Conservation (phyloP, 2,113 vertebrate genomes). For the Pangasianodon gigas region DNA sequence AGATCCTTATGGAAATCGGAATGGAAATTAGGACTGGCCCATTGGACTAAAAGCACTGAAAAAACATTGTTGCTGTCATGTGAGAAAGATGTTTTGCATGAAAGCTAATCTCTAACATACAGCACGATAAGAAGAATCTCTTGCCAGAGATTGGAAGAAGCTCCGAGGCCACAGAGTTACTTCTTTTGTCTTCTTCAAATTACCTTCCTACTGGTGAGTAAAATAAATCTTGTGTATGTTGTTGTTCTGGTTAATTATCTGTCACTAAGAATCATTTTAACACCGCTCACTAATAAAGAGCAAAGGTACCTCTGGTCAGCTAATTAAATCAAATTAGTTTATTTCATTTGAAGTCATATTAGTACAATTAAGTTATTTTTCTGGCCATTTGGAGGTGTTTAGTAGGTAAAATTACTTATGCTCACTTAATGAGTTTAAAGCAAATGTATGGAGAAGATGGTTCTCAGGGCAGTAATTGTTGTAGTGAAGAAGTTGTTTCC, state of each 20-base stretch:
- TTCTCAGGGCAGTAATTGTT: background rate
- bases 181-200: background rate
- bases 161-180: background rate
- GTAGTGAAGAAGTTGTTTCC: background rate
- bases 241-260: background rate
- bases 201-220: background rate
- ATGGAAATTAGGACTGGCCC: background rate
- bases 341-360: too few relatives aligned
- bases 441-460: background rate
- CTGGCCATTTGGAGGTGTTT: too few relatives aligned
- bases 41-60: background rate
- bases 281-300: too few relatives aligned
- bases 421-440: background rate
- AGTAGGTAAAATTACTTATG: background rate
- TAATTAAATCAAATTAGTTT: too few relatives aligned
- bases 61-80: background rate
- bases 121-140: background rate
- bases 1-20: background rate
- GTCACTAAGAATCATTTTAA: background rate
- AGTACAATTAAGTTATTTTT: too few relatives aligned
- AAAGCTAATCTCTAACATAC: background rate
- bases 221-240: background rate
- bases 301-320: too few relatives aligned
- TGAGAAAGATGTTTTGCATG: slow-evolving; percentile 8
- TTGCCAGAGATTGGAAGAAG: background rate